Percentiles rank a stretch among this genome's conserved stretches.
These are phyloP conservation scores for Mirounga angustirostris DNA, from an alignment of 2,113 vertebrate genomes.

Conservation along the genomic window DNA sequence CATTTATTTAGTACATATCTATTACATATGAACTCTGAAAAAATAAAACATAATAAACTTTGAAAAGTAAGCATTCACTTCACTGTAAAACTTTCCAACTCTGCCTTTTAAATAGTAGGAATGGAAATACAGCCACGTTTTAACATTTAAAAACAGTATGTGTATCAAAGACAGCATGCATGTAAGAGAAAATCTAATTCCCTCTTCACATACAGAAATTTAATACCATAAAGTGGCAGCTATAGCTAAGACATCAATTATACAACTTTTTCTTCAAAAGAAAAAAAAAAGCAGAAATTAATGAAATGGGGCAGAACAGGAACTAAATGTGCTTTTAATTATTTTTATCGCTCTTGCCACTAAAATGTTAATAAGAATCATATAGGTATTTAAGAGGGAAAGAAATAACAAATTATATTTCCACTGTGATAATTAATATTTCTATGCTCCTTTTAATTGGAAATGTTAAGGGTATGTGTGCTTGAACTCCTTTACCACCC, in stretches of 20 bases:
- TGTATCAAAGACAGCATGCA: neutral
- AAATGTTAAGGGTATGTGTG: neutral
- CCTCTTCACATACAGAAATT: neutral
- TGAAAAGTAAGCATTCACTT: neutral
- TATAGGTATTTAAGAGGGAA: conserved; percentile 34
- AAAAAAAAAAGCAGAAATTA: conserved; percentile 29
- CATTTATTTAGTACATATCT: neutral
- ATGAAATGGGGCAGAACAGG: conserved; percentile 46
- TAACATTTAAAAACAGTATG: neutral
- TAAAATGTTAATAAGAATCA: conserved; percentile 50
- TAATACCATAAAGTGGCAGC: conserved; percentile 34
- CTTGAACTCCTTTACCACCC: neutral
- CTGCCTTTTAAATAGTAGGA: neutral
- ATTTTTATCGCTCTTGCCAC: conserved; percentile 51
- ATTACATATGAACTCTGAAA: neutral
- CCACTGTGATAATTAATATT: neutral
- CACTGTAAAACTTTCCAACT: neutral
- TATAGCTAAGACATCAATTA: neutral
- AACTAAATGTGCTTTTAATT: conserved; percentile 65
- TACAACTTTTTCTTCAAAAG: conserved; percentile 25
- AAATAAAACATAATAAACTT: neutral
- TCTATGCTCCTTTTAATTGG: neutral
- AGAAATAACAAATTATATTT: conserved; percentile 32
- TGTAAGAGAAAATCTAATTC: neutral
- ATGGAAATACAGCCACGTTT: neutral